A percentile compares a stretch with the other conserved stretches of the same genome.
phyloP scores from a whole-genome alignment of 2,797 vertebrate species.

The Botia almorhae region DNA sequence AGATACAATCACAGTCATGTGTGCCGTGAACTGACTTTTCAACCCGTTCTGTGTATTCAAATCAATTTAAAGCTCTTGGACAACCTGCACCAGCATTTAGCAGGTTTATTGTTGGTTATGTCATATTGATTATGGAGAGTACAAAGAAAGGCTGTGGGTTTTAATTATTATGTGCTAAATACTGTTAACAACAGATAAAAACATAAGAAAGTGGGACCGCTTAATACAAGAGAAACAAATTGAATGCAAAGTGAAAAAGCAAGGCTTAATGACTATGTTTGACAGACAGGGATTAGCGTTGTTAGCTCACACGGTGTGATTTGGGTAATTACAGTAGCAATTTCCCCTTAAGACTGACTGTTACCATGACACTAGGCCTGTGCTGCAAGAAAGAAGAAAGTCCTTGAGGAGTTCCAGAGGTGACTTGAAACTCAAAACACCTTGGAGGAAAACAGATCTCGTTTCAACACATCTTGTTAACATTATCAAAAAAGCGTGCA shows the following conservation, averaged over 20 bases:
- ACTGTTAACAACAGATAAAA: slow-evolving; percentile 13
- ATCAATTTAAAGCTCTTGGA: slow-evolving; percentile 19
- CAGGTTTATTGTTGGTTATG: slow-evolving; percentile 4
- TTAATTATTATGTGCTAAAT: slow-evolving; percentile 2
- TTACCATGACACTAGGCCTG: background rate
- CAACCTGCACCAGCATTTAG: slow-evolving; percentile 27
- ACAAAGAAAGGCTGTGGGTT: slow-evolving; percentile 25
- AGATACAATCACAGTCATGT: background rate
- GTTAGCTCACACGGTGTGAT: background rate
- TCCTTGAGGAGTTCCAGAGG: slow-evolving; percentile 17
- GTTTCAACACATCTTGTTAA: slow-evolving; percentile 2
- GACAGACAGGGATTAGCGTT: slow-evolving; percentile 38
- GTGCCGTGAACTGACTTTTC: background rate
- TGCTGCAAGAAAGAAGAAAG: background rate
- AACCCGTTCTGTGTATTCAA: slow-evolving; percentile 15
- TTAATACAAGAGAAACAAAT: slow-evolving; percentile 30
- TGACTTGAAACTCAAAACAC: slow-evolving; percentile 29
- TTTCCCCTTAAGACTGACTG: slow-evolving; percentile 19
- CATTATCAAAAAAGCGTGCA: slow-evolving; percentile 12
- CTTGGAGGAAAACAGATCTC: slow-evolving; percentile 20
- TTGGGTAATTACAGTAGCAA: slow-evolving; percentile 38
- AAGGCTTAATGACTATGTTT: slow-evolving; percentile 26
- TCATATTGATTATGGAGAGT: background rate
- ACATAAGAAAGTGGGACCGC: background rate
- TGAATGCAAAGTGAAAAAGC: background rate